phyloP scores from a whole-genome alignment of 1,140 invertebrate genomes.

The Micrasema minimum region DNA sequence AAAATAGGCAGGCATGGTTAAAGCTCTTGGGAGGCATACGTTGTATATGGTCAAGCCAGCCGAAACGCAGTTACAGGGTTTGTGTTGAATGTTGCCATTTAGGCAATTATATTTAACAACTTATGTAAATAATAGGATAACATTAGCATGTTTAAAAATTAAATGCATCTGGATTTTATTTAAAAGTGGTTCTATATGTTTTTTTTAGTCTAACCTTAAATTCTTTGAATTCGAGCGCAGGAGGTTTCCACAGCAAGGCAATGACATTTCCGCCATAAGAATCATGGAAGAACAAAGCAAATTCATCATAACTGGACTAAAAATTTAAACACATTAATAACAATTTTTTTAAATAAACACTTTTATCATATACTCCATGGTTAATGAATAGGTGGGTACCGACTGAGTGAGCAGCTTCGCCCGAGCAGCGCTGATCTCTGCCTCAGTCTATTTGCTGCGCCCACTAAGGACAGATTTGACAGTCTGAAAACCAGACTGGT shows the following conservation, averaged over 20 bases:
- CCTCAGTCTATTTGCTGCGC: too few relatives aligned
- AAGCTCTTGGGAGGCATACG: too few relatives aligned
- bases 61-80: slow-evolving; percentile 23
- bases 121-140: neutral
- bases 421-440: too few relatives aligned
- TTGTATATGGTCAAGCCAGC: too few relatives aligned
- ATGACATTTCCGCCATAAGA: slow-evolving; percentile 83
- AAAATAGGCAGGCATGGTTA: too few relatives aligned
- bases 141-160: neutral
- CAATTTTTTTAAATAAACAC: too few relatives aligned
- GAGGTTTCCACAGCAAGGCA: slow-evolving; percentile 84
- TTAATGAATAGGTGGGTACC: too few relatives aligned
- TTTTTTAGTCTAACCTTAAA: slow-evolving; percentile 74
- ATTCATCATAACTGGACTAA: slow-evolving; percentile 79
- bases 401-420: too few relatives aligned
- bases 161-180: neutral
- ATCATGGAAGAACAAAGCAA: slow-evolving; percentile 90
- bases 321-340: slow-evolving; percentile 6
- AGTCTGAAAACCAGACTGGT: too few relatives aligned
- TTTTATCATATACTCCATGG: too few relatives aligned
- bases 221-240: slow-evolving; percentile 69
- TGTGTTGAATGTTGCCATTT: neutral
- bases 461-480: too few relatives aligned
- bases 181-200: too few relatives aligned
- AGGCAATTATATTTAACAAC: neutral